These are phyloP conservation scores for Dorcus parallelipipedus DNA, from an alignment of 2,888 invertebrate genomes.

Conservation along the genomic window DNA sequence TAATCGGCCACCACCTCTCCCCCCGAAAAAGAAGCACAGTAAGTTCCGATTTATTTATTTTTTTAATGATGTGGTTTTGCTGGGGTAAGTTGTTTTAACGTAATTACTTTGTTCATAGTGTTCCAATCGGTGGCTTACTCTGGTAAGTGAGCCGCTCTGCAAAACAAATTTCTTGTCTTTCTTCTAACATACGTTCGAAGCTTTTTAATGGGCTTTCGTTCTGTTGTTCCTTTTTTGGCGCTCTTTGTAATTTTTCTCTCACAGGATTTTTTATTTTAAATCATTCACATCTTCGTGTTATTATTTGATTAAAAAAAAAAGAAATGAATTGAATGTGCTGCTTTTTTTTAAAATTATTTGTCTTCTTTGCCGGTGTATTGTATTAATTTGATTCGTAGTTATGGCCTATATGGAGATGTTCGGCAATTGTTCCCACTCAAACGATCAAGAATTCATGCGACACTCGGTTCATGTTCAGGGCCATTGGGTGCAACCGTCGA, in stretches of 20 bases:
- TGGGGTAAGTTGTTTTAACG: slow-evolving; percentile 44
- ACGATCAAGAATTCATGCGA: slow-evolving; percentile 73
- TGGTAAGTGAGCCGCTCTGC: slow-evolving; percentile 72
- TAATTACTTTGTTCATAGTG: slow-evolving; percentile 59
- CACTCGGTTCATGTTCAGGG: slow-evolving; percentile 73
- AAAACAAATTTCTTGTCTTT: slow-evolving; percentile 11
- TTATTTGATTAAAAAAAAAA: too few species aligned
- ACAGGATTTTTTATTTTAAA: neutral
- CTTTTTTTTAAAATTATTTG: neutral
- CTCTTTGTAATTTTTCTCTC: neutral
- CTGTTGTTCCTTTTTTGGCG: slow-evolving; percentile 3
- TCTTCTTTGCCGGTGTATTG: neutral
- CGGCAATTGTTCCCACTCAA: slow-evolving; percentile 81
- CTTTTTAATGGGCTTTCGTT: slow-evolving; percentile 3
- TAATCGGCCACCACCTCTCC: slow-evolving; percentile 82
- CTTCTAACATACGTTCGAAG: slow-evolving; percentile 6
- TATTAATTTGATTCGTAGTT: slow-evolving; percentile 55
- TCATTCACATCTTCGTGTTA: neutral
- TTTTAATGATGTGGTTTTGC: too few species aligned
- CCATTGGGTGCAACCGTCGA: slow-evolving; percentile 34
- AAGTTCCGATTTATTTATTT: slow-evolving; percentile 56
- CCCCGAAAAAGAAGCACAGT: slow-evolving; percentile 93
- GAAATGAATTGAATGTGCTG: neutral
- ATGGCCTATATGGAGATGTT: slow-evolving; percentile 97
- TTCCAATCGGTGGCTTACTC: slow-evolving; percentile 95